Evolutionary conservation across 2,888 invertebrate species (phyloP).

Genomic region (Timema cristinae): DNA sequence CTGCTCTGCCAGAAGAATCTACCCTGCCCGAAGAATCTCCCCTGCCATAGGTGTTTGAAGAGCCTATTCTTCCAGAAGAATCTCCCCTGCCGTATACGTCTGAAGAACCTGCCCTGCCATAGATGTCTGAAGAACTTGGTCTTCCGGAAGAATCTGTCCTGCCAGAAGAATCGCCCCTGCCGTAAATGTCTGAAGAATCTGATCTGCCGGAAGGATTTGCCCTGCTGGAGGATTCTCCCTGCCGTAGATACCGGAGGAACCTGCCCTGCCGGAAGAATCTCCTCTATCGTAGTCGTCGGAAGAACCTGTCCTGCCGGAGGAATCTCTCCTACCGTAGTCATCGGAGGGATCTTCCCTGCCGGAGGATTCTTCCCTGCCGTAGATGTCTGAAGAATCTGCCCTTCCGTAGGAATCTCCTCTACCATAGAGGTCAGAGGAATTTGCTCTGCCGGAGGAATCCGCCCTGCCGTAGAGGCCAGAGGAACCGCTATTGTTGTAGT

Average conservation of each 20-base stretch:
- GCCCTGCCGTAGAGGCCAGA: not conserved
- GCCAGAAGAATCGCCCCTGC: not conserved
- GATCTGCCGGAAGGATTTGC: not conserved
- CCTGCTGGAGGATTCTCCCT: not conserved
- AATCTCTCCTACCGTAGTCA: not conserved
- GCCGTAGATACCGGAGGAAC: conserved; percentile 13
- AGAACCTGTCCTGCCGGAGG: not conserved
- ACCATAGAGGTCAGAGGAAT: not conserved
- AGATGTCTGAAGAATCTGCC: conserved; percentile 3
- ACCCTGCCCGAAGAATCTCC: not conserved
- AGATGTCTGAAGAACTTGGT: not conserved
- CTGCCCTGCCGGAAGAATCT: not conserved
- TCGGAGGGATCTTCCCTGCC: not conserved
- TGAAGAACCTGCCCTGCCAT: not conserved
- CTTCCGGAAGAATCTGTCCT: not conserved
- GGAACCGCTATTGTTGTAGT: not conserved
- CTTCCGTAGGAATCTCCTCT: conserved; percentile 5
- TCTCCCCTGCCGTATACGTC: not conserved
- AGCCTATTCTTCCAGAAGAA: not conserved
- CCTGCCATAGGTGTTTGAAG: not conserved
- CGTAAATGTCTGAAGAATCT: not conserved
- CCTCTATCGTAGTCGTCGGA: conserved; percentile 8
- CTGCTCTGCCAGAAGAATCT: not conserved
- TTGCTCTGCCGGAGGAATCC: not conserved
- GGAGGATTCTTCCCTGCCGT: not conserved